Percentiles rank a stretch among this genome's conserved stretches.
Evolutionary conservation across 2,888 invertebrate genomes (phyloP).

Genomic region (Busseola fusca): DNA sequence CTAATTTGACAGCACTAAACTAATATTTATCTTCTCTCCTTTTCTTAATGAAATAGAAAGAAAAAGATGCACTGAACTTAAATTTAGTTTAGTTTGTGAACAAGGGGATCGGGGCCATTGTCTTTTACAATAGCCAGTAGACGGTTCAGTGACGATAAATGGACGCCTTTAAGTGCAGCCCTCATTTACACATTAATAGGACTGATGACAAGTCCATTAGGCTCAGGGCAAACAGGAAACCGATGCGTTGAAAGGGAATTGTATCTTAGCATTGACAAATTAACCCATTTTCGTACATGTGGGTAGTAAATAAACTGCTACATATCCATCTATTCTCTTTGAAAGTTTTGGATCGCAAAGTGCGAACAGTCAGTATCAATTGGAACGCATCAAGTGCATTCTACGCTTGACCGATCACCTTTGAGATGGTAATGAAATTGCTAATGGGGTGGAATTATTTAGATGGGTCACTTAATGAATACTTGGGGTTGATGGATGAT

Average conservation of each 20-base stretch:
- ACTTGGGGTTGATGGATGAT: background rate
- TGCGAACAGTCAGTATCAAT: slow-evolving; percentile 9
- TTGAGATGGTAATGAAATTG: slow-evolving; percentile 22
- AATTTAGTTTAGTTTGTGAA: no score
- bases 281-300: background rate
- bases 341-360: slow-evolving; percentile 2
- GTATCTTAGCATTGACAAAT: background rate
- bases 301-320: slow-evolving; percentile 2
- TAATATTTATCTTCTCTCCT: no score
- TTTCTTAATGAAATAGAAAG: no score
- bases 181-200: background rate
- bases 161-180: background rate
- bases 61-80: no score
- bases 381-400: slow-evolving; percentile 1
- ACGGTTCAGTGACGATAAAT: background rate
- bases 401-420: slow-evolving; percentile 23
- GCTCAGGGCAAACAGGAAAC: background rate
- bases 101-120: no score
- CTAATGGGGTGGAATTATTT: slow-evolving; percentile 9
- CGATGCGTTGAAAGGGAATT: background rate
- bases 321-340: slow-evolving; percentile 32
- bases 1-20: no score
- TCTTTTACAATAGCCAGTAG: background rate
- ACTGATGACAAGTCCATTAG: slow-evolving; percentile 11
- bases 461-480: slow-evolving; percentile 3